Evolutionary conservation across 2,888 invertebrate species (phyloP).

Genomic region (Agrenia bidenticulata): DNA sequence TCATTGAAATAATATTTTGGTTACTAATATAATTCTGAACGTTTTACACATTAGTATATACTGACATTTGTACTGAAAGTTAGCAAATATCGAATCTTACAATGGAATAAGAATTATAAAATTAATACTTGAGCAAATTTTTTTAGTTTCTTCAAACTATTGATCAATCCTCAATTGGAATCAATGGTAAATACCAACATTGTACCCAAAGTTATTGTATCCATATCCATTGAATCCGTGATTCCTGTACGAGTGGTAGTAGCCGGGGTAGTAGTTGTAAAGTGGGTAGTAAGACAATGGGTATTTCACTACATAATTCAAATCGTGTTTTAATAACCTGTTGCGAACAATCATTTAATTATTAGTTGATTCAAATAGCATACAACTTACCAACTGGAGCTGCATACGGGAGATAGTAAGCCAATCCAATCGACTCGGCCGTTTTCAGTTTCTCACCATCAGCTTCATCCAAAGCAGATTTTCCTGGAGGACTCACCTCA

Average conservation of each 20-base stretch:
- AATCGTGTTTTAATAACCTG: background rate
- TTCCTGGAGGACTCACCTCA: no score
- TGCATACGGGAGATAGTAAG: conserved; percentile 27
- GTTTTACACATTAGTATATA: no score
- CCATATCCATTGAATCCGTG: conserved; percentile 32
- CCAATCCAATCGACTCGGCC: conserved; percentile 34
- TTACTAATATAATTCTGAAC: no score
- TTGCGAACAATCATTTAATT: background rate
- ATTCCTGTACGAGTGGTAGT: conserved; percentile 31
- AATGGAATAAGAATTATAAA: no score
- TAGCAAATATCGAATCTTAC: no score
- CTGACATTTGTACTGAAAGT: no score
- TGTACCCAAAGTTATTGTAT: conserved; percentile 8
- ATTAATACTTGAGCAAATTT: background rate
- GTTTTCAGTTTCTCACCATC: conserved; percentile 22
- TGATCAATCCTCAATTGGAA: background rate
- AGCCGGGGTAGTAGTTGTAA: conserved; percentile 19
- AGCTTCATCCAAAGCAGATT: background rate
- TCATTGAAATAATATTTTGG: no score
- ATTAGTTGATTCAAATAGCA: background rate
- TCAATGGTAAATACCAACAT: background rate
- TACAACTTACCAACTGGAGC: conserved; percentile 20
- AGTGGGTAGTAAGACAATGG: background rate
- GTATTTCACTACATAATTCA: background rate
- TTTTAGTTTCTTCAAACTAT: background rate